phyloP scores from a whole-genome alignment of 2,797 vertebrate species.

The Sebastes iracundus region DNA sequence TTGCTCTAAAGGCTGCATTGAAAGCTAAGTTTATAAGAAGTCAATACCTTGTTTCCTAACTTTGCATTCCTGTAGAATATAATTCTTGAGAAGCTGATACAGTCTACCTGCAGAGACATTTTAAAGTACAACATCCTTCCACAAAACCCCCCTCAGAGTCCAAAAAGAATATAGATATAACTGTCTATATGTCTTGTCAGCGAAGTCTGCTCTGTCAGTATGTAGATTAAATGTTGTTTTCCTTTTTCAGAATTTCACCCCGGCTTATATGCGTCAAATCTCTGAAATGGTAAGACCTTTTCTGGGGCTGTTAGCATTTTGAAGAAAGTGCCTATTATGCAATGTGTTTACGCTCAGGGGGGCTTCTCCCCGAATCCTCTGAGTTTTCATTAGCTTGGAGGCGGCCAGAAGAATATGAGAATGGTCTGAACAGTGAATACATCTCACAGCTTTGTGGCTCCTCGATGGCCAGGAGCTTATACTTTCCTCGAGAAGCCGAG shows the following conservation, averaged over 20 bases:
- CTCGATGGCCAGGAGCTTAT: conserved; percentile 53
- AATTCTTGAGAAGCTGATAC: neutral
- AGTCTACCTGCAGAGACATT: neutral
- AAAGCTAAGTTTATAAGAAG: neutral
- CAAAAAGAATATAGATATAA: neutral
- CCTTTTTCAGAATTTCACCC: conserved; percentile 45
- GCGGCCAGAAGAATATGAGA: conserved; percentile 57
- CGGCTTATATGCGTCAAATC: conserved; percentile 55
- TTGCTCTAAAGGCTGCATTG: neutral
- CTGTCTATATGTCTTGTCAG: neutral
- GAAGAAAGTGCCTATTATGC: conserved; percentile 77
- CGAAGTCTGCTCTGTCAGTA: conserved; percentile 26
- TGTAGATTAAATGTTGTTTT: conserved; percentile 59
- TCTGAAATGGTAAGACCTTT: conserved; percentile 77
- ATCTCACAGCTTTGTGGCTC: conserved; percentile 41
- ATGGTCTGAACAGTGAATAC: conserved; percentile 45
- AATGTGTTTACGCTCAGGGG: conserved; percentile 76
- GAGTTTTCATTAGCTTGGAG: conserved; percentile 70
- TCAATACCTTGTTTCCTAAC: neutral
- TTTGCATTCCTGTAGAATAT: neutral
- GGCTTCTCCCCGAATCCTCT: conserved; percentile 56
- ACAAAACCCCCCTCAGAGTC: neutral
- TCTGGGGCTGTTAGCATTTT: conserved; percentile 80
- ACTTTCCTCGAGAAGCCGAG: conserved; percentile 40
- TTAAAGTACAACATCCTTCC: neutral